These are phyloP conservation scores for Eristalinus aeneus DNA, from an alignment of 2,888 invertebrate species.

Conservation along the genomic window DNA sequence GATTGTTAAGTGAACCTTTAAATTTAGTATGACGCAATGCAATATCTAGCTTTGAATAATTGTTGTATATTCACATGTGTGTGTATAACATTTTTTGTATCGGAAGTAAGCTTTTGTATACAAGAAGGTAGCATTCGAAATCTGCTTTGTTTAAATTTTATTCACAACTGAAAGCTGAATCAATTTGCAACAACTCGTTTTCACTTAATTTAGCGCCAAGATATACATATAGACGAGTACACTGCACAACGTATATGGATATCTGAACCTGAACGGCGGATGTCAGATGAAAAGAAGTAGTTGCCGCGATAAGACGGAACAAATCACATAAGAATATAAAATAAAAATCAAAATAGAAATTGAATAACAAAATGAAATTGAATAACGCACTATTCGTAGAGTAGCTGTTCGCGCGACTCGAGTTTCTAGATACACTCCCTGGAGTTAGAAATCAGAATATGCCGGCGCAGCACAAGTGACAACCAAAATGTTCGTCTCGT, in stretches of 20 bases:
- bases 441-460: constrained; percentile 9
- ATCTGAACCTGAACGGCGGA: constrained; percentile 12
- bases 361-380: constrained; percentile 43
- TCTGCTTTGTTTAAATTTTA: constrained; percentile 23
- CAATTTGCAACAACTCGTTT: constrained; percentile 62
- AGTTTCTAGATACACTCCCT: constrained; percentile 32
- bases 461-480: constrained; percentile 55
- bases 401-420: constrained; percentile 34
- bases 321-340: constrained; percentile 24
- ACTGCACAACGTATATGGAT: constrained; percentile 6
- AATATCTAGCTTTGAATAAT: constrained; percentile 44
- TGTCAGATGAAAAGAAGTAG: background rate
- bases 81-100: constrained; percentile 30
- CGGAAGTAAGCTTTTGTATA: constrained; percentile 19
- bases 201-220: constrained; percentile 59
- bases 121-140: background rate
- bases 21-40: constrained; percentile 65
- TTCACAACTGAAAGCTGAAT: constrained; percentile 53
- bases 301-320: constrained; percentile 31
- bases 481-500: constrained; percentile 67
- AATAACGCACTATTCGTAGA: constrained; percentile 37
- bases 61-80: constrained; percentile 7
- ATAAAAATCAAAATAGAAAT: constrained; percentile 51
- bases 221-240: constrained; percentile 23
- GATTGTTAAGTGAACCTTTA: constrained; percentile 42